Conservation (phyloP, 2,888 invertebrate genomes). For the Ctenicera cuprea region DNA sequence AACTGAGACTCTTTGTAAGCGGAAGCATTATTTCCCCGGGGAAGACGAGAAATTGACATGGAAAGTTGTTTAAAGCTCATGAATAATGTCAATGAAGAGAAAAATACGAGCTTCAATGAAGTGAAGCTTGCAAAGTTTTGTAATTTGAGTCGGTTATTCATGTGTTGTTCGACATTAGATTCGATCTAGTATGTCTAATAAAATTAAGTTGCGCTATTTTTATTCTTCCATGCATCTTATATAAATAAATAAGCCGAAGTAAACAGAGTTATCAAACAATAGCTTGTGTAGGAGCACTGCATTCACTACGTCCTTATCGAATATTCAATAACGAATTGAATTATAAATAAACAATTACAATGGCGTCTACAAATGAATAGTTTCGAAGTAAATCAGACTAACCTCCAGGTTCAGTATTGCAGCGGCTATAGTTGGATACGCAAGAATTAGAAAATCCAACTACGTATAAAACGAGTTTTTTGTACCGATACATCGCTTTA, state of each 20-base stretch:
- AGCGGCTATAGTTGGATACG: neutral
- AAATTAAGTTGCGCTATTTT: slow-evolving; percentile 43
- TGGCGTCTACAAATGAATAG: slow-evolving; percentile 21
- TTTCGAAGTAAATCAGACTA: slow-evolving; percentile 9
- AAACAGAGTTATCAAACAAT: slow-evolving; percentile 39
- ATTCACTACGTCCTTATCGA: slow-evolving; percentile 30
- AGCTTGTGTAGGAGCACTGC: slow-evolving; percentile 34
- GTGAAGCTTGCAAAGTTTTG: slow-evolving; percentile 42
- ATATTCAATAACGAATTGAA: slow-evolving; percentile 39
- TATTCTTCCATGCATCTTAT: slow-evolving; percentile 27
- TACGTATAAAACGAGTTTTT: neutral
- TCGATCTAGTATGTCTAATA: slow-evolving; percentile 40
- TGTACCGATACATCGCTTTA: neutral
- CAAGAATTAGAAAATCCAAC: neutral
- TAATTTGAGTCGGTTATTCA: slow-evolving; percentile 36
- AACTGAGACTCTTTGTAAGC: slow-evolving; percentile 56
- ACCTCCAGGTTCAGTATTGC: neutral
- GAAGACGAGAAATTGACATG: slow-evolving; percentile 63
- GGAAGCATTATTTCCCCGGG: slow-evolving; percentile 61
- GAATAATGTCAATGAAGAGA: slow-evolving; percentile 60
- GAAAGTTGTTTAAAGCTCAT: slow-evolving; percentile 66
- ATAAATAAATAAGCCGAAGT: slow-evolving; percentile 40
- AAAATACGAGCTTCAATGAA: slow-evolving; percentile 43
- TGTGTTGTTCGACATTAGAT: slow-evolving; percentile 31
- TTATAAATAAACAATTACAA: slow-evolving; percentile 33